A percentile compares a stretch with the other conserved stretches of the same genome.
phyloP scores from a whole-genome alignment of 2,113 vertebrate species.

The Formicarius rufipectus region DNA sequence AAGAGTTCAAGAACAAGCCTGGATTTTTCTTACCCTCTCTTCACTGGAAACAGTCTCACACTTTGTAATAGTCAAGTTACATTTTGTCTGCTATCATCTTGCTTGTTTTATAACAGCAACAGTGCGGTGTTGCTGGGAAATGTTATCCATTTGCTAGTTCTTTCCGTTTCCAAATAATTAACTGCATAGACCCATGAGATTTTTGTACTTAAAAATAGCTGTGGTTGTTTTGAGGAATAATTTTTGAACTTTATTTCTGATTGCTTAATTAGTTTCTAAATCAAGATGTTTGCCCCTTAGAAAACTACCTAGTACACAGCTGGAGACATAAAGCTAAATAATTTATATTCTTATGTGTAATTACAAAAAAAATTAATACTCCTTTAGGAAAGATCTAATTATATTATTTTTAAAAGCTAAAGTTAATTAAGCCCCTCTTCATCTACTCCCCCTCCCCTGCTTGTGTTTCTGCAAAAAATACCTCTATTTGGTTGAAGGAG shows the following conservation, averaged over 20 bases:
- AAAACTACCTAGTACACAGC: slow-evolving; percentile 7
- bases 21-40: not conserved
- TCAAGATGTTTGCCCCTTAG: slow-evolving; percentile 3
- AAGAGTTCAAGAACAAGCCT: not conserved
- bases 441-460: not conserved
- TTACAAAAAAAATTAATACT: not conserved
- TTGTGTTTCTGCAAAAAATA: not conserved
- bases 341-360: slow-evolving; percentile 44
- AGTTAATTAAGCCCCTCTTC: slow-evolving; percentile 22
- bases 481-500: not conserved
- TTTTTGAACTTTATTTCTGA: slow-evolving; percentile 35
- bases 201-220: not conserved
- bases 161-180: not conserved
- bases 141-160: not conserved
- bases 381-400: slow-evolving; percentile 27
- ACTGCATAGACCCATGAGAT: not conserved
- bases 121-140: not conserved
- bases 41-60: not conserved
- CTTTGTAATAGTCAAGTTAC: not conserved
- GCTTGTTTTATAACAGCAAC: not conserved
- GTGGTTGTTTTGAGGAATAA: not conserved
- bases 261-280: slow-evolving; percentile 60
- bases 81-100: not conserved
- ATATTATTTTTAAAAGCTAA: not conserved
- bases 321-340: slow-evolving; percentile 45